Evolutionary conservation across 1,140 invertebrate species (phyloP).

Genomic region (Sitobion miscanthi): DNA sequence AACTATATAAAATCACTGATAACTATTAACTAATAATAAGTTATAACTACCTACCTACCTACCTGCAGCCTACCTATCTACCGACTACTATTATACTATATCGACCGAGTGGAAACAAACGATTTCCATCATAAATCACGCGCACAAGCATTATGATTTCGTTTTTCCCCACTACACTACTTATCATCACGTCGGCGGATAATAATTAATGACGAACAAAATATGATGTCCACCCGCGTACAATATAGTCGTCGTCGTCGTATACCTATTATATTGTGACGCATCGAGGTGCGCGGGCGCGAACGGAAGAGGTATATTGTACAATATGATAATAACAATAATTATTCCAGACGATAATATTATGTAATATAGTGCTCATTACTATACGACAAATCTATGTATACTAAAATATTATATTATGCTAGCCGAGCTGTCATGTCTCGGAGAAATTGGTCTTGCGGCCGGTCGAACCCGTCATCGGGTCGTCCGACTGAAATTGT

Average conservation of each 20-base stretch:
- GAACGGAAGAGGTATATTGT: background rate
- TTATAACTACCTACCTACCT: no score
- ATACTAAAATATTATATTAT: background rate
- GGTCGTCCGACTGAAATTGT: no score
- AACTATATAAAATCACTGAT: background rate
- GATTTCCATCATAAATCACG: constrained; percentile 7
- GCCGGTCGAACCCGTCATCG: no score
- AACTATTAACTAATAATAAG: background rate
- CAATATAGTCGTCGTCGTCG: background rate
- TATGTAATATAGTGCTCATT: no score
- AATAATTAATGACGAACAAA: background rate
- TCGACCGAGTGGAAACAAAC: background rate
- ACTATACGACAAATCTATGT: background rate
- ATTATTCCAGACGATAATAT: background rate
- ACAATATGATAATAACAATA: background rate
- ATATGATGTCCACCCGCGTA: background rate
- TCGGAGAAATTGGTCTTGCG: no score
- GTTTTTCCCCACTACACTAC: background rate
- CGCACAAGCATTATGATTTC: background rate
- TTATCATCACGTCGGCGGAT: background rate
- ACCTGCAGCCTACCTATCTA: no score
- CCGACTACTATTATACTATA: background rate
- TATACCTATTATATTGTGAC: background rate
- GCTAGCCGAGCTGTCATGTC: no score
- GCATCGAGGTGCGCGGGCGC: background rate